Evolutionary conservation across 30 jellyfish, hydroid and myxozoan genomes (phyloP).

Genomic region (Aurelia sp.): DNA sequence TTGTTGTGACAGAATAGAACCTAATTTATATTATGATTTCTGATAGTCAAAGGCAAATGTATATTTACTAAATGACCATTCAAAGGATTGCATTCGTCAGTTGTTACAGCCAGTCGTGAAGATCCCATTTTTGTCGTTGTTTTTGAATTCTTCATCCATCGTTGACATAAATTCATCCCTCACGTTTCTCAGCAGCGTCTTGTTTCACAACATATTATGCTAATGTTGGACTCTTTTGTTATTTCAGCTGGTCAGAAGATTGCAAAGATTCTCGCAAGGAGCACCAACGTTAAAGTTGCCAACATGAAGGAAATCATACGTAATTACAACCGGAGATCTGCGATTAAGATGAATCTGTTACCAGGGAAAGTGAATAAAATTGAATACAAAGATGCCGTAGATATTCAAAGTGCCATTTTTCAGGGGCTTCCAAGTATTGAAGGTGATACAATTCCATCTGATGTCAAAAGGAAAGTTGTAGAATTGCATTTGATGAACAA

Average conservation of each 20-base stretch:
- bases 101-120: too few species aligned
- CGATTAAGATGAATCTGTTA: conserved; percentile 28
- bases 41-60: too few species aligned
- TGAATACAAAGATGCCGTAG: conserved; percentile 17
- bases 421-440: conserved; percentile 19
- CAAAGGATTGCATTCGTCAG: too few species aligned
- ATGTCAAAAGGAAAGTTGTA: conserved; percentile 24
- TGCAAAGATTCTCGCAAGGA: conserved; percentile 25
- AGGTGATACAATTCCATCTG: conserved; percentile 24
- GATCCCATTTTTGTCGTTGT: too few species aligned
- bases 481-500: neutral
- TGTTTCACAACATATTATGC: too few species aligned
- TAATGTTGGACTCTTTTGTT: neutral
- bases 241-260: conserved; percentile 45
- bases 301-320: conserved; percentile 15
- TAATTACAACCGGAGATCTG: conserved; percentile 19
- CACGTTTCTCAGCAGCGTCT: too few species aligned
- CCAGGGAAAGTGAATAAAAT: conserved; percentile 14
- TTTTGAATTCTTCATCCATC: too few species aligned
- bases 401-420: conserved; percentile 24
- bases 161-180: too few species aligned
- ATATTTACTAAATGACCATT: too few species aligned
- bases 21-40: too few species aligned
- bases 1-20: too few species aligned
- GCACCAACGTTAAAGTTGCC: conserved; percentile 24